phyloP scores from a whole-genome alignment of 2,797 vertebrate genomes.

The Pseudochirops cupreus region DNA sequence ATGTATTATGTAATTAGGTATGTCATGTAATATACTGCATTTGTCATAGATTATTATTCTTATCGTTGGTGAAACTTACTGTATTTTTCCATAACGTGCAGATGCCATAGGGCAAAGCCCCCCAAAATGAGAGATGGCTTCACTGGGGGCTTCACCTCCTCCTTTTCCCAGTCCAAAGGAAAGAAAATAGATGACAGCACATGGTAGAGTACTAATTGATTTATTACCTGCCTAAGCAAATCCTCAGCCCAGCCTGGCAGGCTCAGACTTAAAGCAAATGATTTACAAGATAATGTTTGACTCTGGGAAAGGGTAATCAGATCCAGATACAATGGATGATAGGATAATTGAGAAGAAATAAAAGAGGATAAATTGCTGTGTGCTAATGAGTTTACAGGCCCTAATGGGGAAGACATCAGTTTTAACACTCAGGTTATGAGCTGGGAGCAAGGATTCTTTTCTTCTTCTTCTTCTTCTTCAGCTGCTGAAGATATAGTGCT shows the following conservation, averaged over 20 bases:
- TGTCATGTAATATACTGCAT: not conserved
- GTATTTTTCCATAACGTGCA: slow-evolving; percentile 38
- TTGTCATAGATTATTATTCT: not conserved
- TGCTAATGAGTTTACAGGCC: slow-evolving; percentile 91
- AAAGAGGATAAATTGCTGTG: slow-evolving; percentile 91
- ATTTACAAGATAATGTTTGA: slow-evolving; percentile 92
- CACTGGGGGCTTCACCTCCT: slow-evolving; percentile 81
- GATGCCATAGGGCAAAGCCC: not conserved
- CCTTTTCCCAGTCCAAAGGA: slow-evolving; percentile 78
- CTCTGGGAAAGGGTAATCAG: slow-evolving; percentile 91
- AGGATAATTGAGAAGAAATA: slow-evolving; percentile 92
- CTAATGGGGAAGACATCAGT: slow-evolving; percentile 90
- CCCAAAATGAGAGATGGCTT: slow-evolving; percentile 74
- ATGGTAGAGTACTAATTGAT: slow-evolving; percentile 91
- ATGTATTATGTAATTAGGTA: not conserved
- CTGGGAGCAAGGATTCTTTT: slow-evolving; percentile 82
- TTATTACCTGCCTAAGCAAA: slow-evolving; percentile 91
- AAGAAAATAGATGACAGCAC: slow-evolving; percentile 88
- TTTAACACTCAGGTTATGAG: slow-evolving; percentile 89
- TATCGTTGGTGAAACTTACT: not conserved
- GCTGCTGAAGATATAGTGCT: slow-evolving; percentile 83
- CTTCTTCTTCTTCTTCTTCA: slow-evolving; percentile 76
- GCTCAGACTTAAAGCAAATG: slow-evolving; percentile 90
- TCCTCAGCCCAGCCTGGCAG: slow-evolving; percentile 83
- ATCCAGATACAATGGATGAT: slow-evolving; percentile 91